Evolutionary conservation across 2,797 vertebrate genomes (phyloP), one percentile per base, ranked within the genome.

Genomic region (Pangasius mekongensis): DNA sequence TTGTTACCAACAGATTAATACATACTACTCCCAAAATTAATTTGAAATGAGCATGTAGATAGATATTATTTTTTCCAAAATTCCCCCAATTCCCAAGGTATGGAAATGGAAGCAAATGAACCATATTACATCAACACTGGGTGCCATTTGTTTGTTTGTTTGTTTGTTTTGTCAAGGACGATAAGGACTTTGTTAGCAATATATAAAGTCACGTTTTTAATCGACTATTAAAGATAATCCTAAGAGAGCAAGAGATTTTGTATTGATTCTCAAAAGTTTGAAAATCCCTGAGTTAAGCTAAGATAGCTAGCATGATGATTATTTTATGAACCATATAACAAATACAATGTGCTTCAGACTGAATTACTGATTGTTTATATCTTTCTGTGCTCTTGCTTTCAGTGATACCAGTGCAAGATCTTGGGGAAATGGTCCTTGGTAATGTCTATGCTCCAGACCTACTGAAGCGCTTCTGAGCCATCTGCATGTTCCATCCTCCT

Each of bases 401-500:
- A 80, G 27, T 77, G 27, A n/a, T 13, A 80, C 77, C 18, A 36
- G 52, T 56, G 33, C 20, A 24, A 39, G 5, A 60, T 60, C 33
- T 6, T 39, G 4, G 2, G 30, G 8, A 58, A 36, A 81, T 58
- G 20, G 30, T 24, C 54, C 78, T 58, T 60, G 54, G 30, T 60
- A 81, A 60, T 24, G 78, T 60, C 33, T 81, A 39, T 9, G 24
- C 78, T 81, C 20, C n/a, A 33, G 54, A 13, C 77, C 77, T 58
- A 58, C 30, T 36, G 77, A 80, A 80, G 54, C 22, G 33, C 56
- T 27, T 56, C 33, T 58, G 20, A 81, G 78, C 33, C 78, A 80
- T 80, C 77, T 80, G 77, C 30, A 43, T 39, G 54, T 39, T 39
- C 54, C 5, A 60, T 60, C 54, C 56, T 81, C 54, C 78, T 81